A percentile compares a stretch with the other conserved stretches of the same genome.
These are phyloP conservation scores for Tricholauxania praeusta DNA, from an alignment of 2,888 invertebrate genomes.

Conservation along the genomic window DNA sequence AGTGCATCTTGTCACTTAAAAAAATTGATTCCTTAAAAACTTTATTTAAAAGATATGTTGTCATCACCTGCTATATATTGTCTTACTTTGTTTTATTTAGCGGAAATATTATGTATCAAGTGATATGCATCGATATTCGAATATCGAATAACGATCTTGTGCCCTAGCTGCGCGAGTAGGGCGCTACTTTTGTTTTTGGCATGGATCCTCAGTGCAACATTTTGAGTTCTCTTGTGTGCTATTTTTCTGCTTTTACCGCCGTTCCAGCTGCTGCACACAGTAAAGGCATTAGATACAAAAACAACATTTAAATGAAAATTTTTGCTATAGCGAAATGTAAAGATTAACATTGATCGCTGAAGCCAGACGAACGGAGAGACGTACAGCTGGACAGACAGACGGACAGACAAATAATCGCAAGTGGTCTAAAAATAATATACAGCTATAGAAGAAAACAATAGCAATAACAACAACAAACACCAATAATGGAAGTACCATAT, in stretches of 20 bases:
- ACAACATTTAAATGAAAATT: neutral
- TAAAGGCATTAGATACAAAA: neutral
- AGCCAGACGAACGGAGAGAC: neutral
- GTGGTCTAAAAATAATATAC: too few relatives aligned
- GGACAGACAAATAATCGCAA: neutral
- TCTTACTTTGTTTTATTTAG: too few relatives aligned
- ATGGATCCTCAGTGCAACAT: neutral
- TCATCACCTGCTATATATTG: too few relatives aligned
- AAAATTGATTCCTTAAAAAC: too few relatives aligned
- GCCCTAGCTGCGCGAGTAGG: too few relatives aligned
- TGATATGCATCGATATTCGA: too few relatives aligned
- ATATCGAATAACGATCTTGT: too few relatives aligned
- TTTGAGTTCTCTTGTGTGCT: neutral
- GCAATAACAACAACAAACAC: neutral
- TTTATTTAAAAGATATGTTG: too few relatives aligned
- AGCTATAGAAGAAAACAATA: neutral
- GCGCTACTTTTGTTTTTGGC: neutral
- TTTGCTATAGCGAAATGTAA: neutral
- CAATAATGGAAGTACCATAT: neutral
- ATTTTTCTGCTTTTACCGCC: neutral
- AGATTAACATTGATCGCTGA: constrained; percentile 3
- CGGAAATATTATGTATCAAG: too few relatives aligned
- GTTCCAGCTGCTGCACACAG: constrained; percentile 9
- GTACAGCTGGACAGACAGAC: neutral
- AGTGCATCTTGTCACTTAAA: too few relatives aligned